These are phyloP conservation scores for Atrichornis clamosus DNA, from an alignment of 2,113 vertebrate genomes.

Conservation along the genomic window DNA sequence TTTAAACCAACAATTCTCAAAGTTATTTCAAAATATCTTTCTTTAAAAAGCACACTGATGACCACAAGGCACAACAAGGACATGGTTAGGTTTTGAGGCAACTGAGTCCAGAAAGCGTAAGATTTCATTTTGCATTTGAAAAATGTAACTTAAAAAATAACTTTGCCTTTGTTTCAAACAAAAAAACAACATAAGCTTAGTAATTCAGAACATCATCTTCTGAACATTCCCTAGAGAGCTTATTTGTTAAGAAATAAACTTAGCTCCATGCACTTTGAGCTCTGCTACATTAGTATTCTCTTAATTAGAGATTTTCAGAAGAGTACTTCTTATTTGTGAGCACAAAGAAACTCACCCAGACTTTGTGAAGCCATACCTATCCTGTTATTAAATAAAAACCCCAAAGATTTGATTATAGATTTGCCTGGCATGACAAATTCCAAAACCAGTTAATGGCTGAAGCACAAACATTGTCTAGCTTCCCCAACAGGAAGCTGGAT, in stretches of 20 bases:
- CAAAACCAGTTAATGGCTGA: not conserved
- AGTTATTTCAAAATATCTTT: not conserved
- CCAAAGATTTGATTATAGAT: slow-evolving; percentile 42
- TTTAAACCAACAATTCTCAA: not conserved
- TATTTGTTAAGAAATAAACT: slow-evolving; percentile 33
- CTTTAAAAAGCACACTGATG: not conserved
- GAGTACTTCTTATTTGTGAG: not conserved
- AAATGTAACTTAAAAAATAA: not conserved
- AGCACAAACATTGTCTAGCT: slow-evolving; percentile 26
- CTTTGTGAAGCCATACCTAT: slow-evolving; percentile 37
- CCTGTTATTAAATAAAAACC: slow-evolving; percentile 1
- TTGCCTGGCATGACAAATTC: slow-evolving; percentile 29
- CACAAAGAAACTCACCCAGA: not conserved
- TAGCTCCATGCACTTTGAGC: not conserved
- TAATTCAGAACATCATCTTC: not conserved
- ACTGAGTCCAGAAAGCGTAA: not conserved
- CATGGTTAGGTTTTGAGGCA: not conserved
- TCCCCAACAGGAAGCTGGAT: slow-evolving; percentile 8
- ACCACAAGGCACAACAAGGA: not conserved
- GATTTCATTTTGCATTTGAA: not conserved
- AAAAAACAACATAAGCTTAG: not conserved
- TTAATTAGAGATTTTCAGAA: slow-evolving; percentile 8
- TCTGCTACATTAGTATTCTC: not conserved
- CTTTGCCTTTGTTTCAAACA: not conserved
- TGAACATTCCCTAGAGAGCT: not conserved